Percentiles rank a stretch among this genome's conserved stretches.
Evolutionary conservation across 1,140 invertebrate species (phyloP).

Genomic region (Scaptomyza hsui): DNA sequence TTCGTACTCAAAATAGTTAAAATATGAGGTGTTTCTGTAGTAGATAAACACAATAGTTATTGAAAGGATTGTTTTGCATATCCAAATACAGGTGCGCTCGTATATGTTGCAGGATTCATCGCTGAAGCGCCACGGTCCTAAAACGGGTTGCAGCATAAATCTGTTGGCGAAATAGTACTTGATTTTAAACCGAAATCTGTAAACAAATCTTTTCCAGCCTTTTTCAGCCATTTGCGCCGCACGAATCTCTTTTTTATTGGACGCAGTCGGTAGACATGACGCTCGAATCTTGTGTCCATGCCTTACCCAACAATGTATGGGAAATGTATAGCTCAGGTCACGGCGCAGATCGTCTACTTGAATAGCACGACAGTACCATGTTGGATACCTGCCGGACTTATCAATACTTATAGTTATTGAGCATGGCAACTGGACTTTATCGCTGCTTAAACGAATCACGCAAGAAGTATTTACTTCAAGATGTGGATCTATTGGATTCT

Average conservation of each 20-base stretch:
- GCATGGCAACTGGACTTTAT: conserved; percentile 28
- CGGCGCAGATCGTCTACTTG: conserved; percentile 23
- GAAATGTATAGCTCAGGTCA: conserved; percentile 30
- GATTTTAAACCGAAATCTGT: background rate
- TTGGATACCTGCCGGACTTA: conserved; percentile 24
- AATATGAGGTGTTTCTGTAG: background rate
- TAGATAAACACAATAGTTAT: conserved; percentile 18
- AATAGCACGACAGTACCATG: conserved; percentile 32
- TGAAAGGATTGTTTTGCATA: conserved; percentile 21
- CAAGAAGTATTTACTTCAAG: conserved; percentile 16
- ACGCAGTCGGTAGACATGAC: background rate
- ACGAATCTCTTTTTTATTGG: background rate
- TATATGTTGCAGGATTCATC: conserved; percentile 15
- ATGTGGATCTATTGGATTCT: conserved; percentile 22
- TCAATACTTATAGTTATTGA: conserved; percentile 29
- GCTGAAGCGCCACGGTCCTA: conserved; percentile 27
- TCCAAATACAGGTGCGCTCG: conserved; percentile 30
- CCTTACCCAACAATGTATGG: conserved; percentile 16
- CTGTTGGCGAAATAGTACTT: conserved; percentile 20
- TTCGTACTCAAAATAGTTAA: conserved; percentile 4
- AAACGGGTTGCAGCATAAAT: conserved; percentile 33
- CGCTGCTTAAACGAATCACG: conserved; percentile 21
- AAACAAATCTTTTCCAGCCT: background rate
- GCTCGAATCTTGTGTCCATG: conserved; percentile 6
- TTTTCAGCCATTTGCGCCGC: no score